Percentiles rank a stretch among this genome's conserved stretches.
Evolutionary conservation across 1,140 invertebrate genomes (phyloP).

Genomic region (Muscidifurax raptorellus): DNA sequence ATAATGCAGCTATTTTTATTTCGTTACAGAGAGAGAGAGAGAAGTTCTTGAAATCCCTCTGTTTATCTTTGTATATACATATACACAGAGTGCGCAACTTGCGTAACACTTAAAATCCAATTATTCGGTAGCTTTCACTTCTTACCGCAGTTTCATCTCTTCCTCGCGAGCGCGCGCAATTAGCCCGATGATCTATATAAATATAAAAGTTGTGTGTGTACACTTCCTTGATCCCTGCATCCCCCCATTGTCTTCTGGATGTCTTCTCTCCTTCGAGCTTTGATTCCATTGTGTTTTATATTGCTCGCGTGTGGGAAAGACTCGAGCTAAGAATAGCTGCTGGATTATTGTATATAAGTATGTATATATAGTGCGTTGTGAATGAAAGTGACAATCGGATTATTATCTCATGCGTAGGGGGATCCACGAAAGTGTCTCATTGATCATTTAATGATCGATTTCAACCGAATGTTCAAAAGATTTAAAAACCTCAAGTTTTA

Average conservation of each 20-base stretch:
- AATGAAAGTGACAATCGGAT: too few relatives aligned
- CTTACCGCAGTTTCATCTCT: neutral
- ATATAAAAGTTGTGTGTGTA: neutral
- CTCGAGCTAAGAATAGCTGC: neutral
- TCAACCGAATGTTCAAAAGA: too few relatives aligned
- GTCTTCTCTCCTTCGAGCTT: neutral
- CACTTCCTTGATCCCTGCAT: neutral
- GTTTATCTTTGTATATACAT: neutral
- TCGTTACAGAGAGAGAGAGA: too few relatives aligned
- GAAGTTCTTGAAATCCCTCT: too few relatives aligned
- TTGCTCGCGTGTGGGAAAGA: neutral
- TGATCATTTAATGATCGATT: too few relatives aligned
- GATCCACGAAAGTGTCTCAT: too few relatives aligned
- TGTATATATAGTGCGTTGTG: too few relatives aligned
- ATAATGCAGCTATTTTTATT: too few relatives aligned
- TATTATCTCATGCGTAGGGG: too few relatives aligned
- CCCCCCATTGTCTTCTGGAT: too few relatives aligned
- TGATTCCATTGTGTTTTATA: neutral
- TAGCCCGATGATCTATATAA: neutral
- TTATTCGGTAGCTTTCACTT: slow-evolving; percentile 7
- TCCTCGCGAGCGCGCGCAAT: neutral
- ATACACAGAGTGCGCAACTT: neutral
- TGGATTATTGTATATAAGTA: too few relatives aligned
- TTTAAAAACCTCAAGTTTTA: too few relatives aligned
- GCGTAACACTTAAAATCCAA: neutral